Conservation (phyloP, 2,797 vertebrate genomes). For the Acanthopagrus latus region DNA sequence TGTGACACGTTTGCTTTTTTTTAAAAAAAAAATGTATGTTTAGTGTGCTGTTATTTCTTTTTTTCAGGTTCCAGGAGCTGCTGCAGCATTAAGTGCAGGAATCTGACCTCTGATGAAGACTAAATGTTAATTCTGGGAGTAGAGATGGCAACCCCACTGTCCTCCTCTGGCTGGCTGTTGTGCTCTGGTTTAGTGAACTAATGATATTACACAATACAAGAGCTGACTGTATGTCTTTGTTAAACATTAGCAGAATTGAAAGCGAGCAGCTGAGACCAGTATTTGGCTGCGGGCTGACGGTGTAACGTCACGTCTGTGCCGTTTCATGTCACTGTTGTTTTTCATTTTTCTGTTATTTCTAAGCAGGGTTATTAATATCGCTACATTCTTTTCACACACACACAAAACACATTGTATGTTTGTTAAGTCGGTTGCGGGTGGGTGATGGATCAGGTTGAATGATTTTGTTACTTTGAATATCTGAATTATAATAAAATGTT, state of each 20-base stretch:
- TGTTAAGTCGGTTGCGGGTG: background rate
- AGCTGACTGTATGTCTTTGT: slow-evolving; percentile 7
- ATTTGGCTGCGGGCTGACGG: slow-evolving; percentile 1
- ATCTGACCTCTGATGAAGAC: slow-evolving; percentile 50
- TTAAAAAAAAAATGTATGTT: background rate
- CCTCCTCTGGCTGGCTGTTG: slow-evolving; percentile 11
- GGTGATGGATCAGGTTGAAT: background rate
- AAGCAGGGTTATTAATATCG: slow-evolving; percentile 22
- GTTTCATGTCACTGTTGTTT: slow-evolving; percentile 17
- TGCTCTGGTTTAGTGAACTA: slow-evolving; percentile 40
- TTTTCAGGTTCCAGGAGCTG: slow-evolving; percentile 61
- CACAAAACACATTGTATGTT: background rate
- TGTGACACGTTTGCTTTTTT: background rate
- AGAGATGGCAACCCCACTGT: slow-evolving; percentile 16
- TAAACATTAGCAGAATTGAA: slow-evolving; percentile 21
- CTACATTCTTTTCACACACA: background rate
- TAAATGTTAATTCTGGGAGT: slow-evolving; percentile 29
- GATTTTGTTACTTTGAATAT: slow-evolving; percentile 40
- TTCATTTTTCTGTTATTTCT: slow-evolving; percentile 29
- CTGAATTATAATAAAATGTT: slow-evolving; percentile 71
- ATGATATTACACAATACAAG: slow-evolving; percentile 21
- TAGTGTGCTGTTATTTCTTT: background rate
- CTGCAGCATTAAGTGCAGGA: slow-evolving; percentile 31
- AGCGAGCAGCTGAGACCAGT: slow-evolving; percentile 10
- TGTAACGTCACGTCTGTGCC: background rate